Base-by-base conservation (phyloP, 1,140 invertebrate genomes). In the Aradophagus sp. region DNA sequence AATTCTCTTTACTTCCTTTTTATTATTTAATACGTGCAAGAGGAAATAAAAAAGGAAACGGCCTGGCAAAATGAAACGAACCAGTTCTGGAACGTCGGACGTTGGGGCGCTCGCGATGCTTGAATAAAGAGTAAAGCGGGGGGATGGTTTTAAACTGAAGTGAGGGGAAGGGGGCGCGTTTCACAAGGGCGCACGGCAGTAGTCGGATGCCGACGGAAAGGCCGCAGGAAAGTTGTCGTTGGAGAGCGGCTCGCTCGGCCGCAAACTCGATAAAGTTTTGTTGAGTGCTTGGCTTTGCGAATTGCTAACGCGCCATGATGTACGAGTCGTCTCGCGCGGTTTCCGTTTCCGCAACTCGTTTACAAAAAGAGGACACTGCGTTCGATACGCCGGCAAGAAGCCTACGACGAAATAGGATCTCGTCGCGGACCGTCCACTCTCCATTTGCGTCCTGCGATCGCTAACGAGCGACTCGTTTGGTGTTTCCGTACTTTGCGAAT, bases 241-340 rank as follows among this genome's bases (percentile, higher is more conserved):
- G 55, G 58, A 79, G 79, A 81, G 72, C 77, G 71, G 77, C 68
- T 78, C 74, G 72, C 66, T 79, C 77, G 76, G 75, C 75, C 80
- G 67, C 82, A 82, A 82, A 82, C 78, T 83, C 80, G 80, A 83
- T 82, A 80, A 83, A 81, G 75, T 82, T 83, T 73, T 68, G 73
- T 76, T 61, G 70, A 77, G 71, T 69, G 66, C 65, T 74, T 66
- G 72, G 66, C 66, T 74, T 69, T 63, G 56, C 65, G 65, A 74
- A 69, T 55, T 61, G 56, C 52, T 62, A 66, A 56, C 53, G 52
- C 58, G 62, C 52, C 13, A 59, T 56, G 66, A 74, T 67, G 59
- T 65, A 69, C 55, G 72, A 75, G 47, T 66, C 66, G 75, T 77
- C 73, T 78, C 75, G 67, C 74, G 62, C 73, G 61, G 75, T 73